Base-by-base conservation (phyloP, 2,888 invertebrate species). In the Stenichneumon culpator region DNA sequence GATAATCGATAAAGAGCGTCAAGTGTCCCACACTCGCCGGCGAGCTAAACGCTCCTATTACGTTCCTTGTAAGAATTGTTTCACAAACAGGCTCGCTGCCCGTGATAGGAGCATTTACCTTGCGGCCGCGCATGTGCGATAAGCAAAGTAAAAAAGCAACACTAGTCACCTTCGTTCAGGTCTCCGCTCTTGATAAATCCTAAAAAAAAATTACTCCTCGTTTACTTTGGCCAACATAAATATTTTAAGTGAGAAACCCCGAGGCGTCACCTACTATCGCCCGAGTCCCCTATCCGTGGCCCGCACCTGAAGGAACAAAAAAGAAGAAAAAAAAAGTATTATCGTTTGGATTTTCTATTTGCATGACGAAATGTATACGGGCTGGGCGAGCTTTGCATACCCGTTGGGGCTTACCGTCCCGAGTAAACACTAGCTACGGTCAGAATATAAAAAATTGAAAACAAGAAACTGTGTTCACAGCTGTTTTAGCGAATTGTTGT, bases 81-180 rank as follows among this genome's bases (percentile, higher is more conserved):
- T 39, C 7, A 11, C 39, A 39, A 39, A 39, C 39, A 39, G 39
- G 39, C 39, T 39, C 39, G 11, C 50, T n/a, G 16, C 3, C n/a
- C n/a, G 50, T 1, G n/a, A 14, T n/a, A n/a, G 4, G n/a, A 50
- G n/a, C 0, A n/a, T 16, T 52, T 52, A 7, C n/a, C 52, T 19
- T 0, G 16, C 19, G 7, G 1, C 7, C 4, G 16, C 19, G 6
- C 52, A 19, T 52, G 16, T 67, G 67, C 52, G 73, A 47, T 67
- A 47, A 19, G 47, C 14, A 39, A 52, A 81, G 57, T 69, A 22
- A 79, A 83, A 83, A 83, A 74, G 79, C 79, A 67, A 68, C 32
- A 6, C 5, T 11, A 22, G 52, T 44, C 14, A 44, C 44, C 52
- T 36, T 32, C n/a, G 19, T n/a, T 19, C 19, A 19, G 11, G 14